These are phyloP conservation scores for Alloplasta piceator DNA, from an alignment of 2,888 invertebrate species.

Conservation along the genomic window DNA sequence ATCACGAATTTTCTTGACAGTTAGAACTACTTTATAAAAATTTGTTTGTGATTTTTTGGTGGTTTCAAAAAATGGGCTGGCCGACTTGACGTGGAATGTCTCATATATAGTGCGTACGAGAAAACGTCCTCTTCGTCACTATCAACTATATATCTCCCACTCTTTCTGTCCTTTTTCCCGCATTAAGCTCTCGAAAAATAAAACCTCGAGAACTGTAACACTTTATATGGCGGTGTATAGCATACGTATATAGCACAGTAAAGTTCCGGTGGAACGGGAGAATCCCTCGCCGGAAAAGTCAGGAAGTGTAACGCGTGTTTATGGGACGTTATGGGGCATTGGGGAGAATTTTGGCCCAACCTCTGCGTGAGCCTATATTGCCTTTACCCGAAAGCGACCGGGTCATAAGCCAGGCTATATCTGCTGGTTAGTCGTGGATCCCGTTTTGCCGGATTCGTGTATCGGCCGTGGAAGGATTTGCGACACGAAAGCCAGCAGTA, in stretches of 20 bases:
- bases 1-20: no score
- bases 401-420: slow-evolving; percentile 18
- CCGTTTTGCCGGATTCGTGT: slow-evolving; percentile 12
- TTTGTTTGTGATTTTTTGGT: no score
- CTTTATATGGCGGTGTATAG: not conserved
- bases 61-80: no score
- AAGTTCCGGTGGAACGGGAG: not conserved
- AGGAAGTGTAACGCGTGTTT: slow-evolving; percentile 56
- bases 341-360: slow-evolving; percentile 13
- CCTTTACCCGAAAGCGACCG: not conserved
- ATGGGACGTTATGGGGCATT: slow-evolving; percentile 39
- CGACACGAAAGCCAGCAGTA: not conserved
- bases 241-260: slow-evolving; percentile 12
- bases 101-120: not conserved
- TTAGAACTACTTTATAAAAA: no score
- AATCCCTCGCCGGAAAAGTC: slow-evolving; percentile 26
- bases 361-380: not conserved
- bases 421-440: slow-evolving; percentile 18
- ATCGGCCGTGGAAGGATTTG: slow-evolving; percentile 21
- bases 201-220: slow-evolving; percentile 30
- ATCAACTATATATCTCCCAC: slow-evolving; percentile 27
- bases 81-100: no score
- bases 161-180: not conserved
- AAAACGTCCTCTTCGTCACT: slow-evolving; percentile 33
- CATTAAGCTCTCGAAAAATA: slow-evolving; percentile 55